Base-by-base conservation (phyloP, 2,113 vertebrate species). In the Nipponia nippon region DNA sequence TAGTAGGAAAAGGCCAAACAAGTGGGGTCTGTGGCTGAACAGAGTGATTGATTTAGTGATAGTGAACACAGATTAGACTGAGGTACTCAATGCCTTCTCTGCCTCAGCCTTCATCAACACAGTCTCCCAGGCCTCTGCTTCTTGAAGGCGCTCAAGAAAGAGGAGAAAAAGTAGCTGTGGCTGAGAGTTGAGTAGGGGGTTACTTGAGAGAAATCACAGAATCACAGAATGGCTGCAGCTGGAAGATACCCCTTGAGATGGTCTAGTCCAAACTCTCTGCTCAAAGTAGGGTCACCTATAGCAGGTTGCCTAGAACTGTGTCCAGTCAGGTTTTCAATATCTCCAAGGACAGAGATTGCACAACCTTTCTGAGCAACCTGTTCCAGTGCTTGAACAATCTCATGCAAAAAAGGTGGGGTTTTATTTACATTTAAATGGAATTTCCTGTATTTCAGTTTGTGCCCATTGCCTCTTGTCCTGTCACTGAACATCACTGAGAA, bases 401-500 rank as follows among this genome's bases (percentile, higher is more conserved):
- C 34, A 42, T 1, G 1, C 3, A 0, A 3, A 36, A 30, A 18
- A 6, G 4, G 7, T 36, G 14, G 13, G 3, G 1, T 5, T 44
- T 70, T 80, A 49, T 50, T 75, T 50, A 66, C 29, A 6, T 32
- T 76, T 56, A 81, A 61, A 61, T 67, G 3, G 36, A 47, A 50
- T 65, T 59, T 83, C 2, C 11, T 6, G 9, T n/a, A 29, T 66
- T 71, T 81, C 21, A 46, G 8, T 42, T 72, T 66, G 19, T 38
- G 14, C 11, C 11, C 17, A 3, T 72, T 87, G 5, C 34, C 49
- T 63, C 9, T 49, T 44, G 29, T 3, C 5, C 19, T 29, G 19
- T 26, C 55, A 65, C 14, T 32, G n/a, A 79, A 75, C 18, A 47
- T 34, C 34, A 65, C 26, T 21, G 13, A 53, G 40, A 63, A 46